Evolutionary conservation across 2,113 vertebrate species (phyloP).

Genomic region (Cettia cetti): DNA sequence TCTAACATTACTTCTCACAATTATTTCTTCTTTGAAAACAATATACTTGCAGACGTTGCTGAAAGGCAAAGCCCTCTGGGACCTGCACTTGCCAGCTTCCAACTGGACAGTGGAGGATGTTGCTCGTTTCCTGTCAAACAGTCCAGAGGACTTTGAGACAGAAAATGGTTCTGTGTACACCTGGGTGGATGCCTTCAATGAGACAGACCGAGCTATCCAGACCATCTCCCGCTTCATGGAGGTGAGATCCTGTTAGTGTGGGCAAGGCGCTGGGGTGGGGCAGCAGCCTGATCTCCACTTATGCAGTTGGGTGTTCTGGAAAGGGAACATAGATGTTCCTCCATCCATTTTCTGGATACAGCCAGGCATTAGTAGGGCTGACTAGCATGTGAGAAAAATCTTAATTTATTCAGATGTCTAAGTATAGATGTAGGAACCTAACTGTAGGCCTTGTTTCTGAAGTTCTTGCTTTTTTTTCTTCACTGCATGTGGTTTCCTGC

Average conservation of each 20-base stretch:
- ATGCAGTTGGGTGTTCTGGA: rapidly evolving
- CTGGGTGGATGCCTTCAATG: constrained; percentile 92
- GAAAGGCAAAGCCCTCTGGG: constrained; percentile 79
- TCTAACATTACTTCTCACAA: not conserved
- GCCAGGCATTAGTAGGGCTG: not conserved
- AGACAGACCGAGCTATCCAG: constrained; percentile 87
- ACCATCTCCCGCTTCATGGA: constrained; percentile 95
- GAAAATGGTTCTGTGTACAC: constrained; percentile 74
- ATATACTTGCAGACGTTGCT: constrained; percentile 78
- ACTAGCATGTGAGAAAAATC: not conserved
- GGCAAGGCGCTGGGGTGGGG: not conserved
- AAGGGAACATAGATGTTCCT: not conserved
- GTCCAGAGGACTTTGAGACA: constrained; percentile 61
- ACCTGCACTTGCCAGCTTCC: constrained; percentile 72
- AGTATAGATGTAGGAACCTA: not conserved
- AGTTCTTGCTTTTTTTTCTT: not conserved
- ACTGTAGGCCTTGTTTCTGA: not conserved
- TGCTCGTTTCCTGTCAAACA: constrained; percentile 82
- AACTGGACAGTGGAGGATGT: constrained; percentile 85
- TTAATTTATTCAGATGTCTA: not conserved
- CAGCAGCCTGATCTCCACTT: not conserved
- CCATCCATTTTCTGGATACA: not conserved
- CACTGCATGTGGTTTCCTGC: not conserved
- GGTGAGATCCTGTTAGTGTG: constrained; percentile 69
- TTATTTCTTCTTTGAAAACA: not conserved